Conservation (phyloP, 2,888 invertebrate species). For the Glaucopsyche alexis region DNA sequence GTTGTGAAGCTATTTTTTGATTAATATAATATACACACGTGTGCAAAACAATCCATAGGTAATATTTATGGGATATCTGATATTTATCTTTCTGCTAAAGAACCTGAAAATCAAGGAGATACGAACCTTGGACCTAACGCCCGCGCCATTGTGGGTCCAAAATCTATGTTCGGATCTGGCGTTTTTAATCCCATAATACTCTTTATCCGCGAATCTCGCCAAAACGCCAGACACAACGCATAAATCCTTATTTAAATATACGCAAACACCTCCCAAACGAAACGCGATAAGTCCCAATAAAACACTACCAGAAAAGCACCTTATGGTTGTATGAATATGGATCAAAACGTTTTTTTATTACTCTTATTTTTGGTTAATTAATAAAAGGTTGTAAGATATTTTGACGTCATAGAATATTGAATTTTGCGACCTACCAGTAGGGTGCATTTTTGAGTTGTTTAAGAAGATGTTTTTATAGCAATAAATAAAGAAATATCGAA, state of each 20-base stretch:
- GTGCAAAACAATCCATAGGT: no score
- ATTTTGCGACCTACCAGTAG: conserved; percentile 19
- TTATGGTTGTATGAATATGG: conserved; percentile 43
- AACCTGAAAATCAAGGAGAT: neutral
- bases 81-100: neutral
- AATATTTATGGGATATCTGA: neutral
- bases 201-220: conserved; percentile 76
- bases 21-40: no score
- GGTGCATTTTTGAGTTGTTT: conserved; percentile 39
- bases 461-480: conserved; percentile 72
- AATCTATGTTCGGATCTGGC: conserved; percentile 59
- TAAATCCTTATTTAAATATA: conserved; percentile 80
- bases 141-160: conserved; percentile 56
- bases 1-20: no score
- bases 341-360: conserved; percentile 42
- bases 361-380: neutral
- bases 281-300: conserved; percentile 20
- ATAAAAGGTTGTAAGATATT: conserved; percentile 48
- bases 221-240: conserved; percentile 77
- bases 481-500: conserved; percentile 80
- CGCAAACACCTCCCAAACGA: conserved; percentile 46
- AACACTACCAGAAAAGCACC: conserved; percentile 42
- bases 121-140: conserved; percentile 39
- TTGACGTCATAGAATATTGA: conserved; percentile 35
- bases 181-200: conserved; percentile 62